Conservation (phyloP, 2,888 invertebrate species). For the Embidobia sp. region DNA sequence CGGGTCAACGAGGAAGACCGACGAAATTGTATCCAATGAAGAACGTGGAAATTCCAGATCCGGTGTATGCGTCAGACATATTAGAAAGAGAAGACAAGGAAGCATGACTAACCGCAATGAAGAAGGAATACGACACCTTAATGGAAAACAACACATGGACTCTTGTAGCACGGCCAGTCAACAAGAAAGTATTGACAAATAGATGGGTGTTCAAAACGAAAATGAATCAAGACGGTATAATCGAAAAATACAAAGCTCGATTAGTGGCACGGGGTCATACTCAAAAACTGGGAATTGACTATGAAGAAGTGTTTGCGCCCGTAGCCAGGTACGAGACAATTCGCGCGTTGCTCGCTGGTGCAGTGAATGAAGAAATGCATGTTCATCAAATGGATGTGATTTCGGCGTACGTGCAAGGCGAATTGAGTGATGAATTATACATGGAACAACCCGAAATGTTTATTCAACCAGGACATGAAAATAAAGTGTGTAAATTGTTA, state of each 20-base stretch:
- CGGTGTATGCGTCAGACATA: conserved; percentile 28
- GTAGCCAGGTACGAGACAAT: conserved; percentile 66
- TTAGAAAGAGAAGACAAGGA: conserved; percentile 25
- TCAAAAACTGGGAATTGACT: conserved; percentile 63
- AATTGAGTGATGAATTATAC: conserved; percentile 56
- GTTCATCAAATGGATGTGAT: conserved; percentile 68
- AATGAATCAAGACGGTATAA: conserved; percentile 37
- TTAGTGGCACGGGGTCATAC: conserved; percentile 66
- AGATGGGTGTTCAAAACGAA: conserved; percentile 64
- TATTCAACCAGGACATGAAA: conserved; percentile 28
- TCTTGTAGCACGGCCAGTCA: conserved; percentile 45
- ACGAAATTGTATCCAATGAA: conserved; percentile 26
- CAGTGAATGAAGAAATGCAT: conserved; percentile 64
- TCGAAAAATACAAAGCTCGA: conserved; percentile 64
- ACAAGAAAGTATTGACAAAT: conserved; percentile 56
- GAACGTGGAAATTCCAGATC: conserved; percentile 4
- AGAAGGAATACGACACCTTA: conserved; percentile 57
- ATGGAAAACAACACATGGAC: conserved; percentile 63
- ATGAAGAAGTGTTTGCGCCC: conserved; percentile 65
- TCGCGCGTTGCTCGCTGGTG: conserved; percentile 58
- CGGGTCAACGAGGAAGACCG: conserved; percentile 78
- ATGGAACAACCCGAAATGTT: conserved; percentile 64
- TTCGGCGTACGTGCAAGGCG: conserved; percentile 63
- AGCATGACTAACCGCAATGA: conserved; percentile 62
- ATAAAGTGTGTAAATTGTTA: conserved; percentile 61